These are phyloP conservation scores for Crossaster papposus DNA, from an alignment of 53 echinoderm and acorn worm species.

Conservation along the genomic window DNA sequence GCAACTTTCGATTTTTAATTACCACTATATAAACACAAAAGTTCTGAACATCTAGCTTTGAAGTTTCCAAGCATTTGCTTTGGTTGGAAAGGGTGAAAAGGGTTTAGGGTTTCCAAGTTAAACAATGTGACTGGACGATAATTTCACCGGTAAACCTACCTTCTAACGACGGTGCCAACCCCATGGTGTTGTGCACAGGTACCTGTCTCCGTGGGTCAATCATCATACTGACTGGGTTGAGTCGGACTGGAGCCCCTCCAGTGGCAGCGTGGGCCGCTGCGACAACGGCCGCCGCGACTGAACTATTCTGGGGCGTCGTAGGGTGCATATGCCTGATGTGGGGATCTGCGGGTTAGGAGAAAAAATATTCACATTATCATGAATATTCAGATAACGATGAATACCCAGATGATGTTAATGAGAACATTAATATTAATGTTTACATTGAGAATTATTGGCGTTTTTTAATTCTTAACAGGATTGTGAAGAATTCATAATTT, in stretches of 20 bases:
- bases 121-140: not conserved
- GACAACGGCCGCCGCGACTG: conserved; percentile 81
- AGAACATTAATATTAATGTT: not conserved
- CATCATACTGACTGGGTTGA: conserved; percentile 77
- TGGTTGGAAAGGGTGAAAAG: no score
- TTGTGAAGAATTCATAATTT: no score
- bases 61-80: no score
- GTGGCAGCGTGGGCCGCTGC: conserved; percentile 80
- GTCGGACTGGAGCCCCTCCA: conserved; percentile 63
- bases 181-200: conserved; percentile 62
- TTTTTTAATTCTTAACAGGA: not conserved
- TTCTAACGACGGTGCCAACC: conserved; percentile 55
- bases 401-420: conserved; percentile 11
- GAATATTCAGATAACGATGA: conserved; percentile 24
- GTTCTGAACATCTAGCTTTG: no score
- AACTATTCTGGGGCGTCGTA: conserved; percentile 61
- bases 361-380: not conserved
- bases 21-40: no score
- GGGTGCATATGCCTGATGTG: conserved; percentile 73
- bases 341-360: conserved; percentile 48
- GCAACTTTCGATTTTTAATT: no score
- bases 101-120: not conserved
- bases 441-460: not conserved
- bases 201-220: conserved; percentile 64
- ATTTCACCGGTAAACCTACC: conserved; percentile 51